These are phyloP conservation scores for Hetaerina americana DNA, from an alignment of 1,140 invertebrate genomes.

Conservation along the genomic window DNA sequence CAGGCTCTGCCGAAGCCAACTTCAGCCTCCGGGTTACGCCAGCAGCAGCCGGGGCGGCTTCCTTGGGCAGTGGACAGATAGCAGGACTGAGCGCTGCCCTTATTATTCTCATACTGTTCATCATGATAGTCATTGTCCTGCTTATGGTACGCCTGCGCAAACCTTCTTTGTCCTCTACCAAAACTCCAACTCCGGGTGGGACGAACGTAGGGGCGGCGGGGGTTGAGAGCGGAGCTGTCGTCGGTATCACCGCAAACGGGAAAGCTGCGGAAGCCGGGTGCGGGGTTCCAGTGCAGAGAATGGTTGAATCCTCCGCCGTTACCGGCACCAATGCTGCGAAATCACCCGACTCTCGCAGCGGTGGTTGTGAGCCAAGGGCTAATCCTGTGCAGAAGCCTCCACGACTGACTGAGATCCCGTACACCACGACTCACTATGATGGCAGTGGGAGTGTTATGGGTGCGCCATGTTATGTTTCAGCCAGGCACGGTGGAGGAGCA, in stretches of 20 bases:
- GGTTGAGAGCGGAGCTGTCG: constrained; percentile 34
- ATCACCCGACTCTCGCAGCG: constrained; percentile 24
- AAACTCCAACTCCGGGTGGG: constrained; percentile 46
- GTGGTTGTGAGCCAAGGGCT: constrained; percentile 40
- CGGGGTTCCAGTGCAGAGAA: constrained; percentile 13
- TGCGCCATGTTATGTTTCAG: neutral
- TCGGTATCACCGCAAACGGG: constrained; percentile 30
- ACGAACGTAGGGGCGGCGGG: constrained; percentile 46
- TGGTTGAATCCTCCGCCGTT: neutral
- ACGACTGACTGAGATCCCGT: constrained; percentile 45
- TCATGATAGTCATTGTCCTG: constrained; percentile 57
- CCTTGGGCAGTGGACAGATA: constrained; percentile 69
- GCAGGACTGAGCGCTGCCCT: constrained; percentile 70
- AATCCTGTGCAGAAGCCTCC: constrained; percentile 57
- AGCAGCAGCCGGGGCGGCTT: constrained; percentile 59
- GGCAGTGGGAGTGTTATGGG: constrained; percentile 33
- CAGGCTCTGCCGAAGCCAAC: constrained; percentile 82
- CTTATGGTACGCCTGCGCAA: constrained; percentile 54
- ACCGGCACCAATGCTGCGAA: neutral
- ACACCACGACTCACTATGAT: constrained; percentile 46
- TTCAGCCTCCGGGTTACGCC: constrained; percentile 73
- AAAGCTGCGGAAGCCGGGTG: constrained; percentile 26
- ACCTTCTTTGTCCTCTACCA: constrained; percentile 54
- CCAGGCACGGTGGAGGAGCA: no score
- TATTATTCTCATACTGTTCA: constrained; percentile 61